Conservation (phyloP, 2,888 invertebrate species). For the Strigamia transsilvanica region DNA sequence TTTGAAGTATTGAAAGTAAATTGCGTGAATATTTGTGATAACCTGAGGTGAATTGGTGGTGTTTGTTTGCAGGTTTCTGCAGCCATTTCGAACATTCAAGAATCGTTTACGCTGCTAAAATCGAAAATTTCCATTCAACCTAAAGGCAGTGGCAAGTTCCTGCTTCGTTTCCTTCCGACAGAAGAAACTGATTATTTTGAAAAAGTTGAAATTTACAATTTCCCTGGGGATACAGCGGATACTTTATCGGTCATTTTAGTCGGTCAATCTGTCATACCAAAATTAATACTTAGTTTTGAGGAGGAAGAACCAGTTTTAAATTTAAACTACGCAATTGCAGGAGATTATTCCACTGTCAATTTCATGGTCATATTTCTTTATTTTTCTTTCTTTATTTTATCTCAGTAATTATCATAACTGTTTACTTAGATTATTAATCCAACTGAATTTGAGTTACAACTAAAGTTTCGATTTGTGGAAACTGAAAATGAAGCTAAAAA, state of each 20-base stretch:
- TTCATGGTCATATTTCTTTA: neutral
- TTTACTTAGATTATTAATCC: constrained; percentile 14
- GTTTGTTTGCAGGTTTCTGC: neutral
- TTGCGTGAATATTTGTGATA: neutral
- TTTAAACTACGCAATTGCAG: neutral
- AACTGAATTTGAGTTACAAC: neutral
- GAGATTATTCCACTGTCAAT: neutral
- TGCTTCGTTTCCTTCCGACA: neutral
- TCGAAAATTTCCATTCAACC: neutral
- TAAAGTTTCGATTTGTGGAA: neutral
- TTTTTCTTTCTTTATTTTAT: neutral
- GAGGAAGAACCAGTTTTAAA: neutral
- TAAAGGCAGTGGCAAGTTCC: neutral
- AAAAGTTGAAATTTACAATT: neutral
- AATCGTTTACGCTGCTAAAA: neutral
- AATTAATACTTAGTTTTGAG: neutral
- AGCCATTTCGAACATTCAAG: neutral
- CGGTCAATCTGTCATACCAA: neutral
- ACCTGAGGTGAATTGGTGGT: neutral
- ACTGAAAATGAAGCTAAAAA: neutral
- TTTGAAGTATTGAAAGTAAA: neutral
- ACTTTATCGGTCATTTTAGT: neutral
- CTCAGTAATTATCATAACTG: neutral
- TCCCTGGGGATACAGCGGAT: neutral
- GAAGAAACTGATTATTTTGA: neutral